Conservation (phyloP, 2,797 vertebrate genomes). For the Tadarida brasiliensis region DNA sequence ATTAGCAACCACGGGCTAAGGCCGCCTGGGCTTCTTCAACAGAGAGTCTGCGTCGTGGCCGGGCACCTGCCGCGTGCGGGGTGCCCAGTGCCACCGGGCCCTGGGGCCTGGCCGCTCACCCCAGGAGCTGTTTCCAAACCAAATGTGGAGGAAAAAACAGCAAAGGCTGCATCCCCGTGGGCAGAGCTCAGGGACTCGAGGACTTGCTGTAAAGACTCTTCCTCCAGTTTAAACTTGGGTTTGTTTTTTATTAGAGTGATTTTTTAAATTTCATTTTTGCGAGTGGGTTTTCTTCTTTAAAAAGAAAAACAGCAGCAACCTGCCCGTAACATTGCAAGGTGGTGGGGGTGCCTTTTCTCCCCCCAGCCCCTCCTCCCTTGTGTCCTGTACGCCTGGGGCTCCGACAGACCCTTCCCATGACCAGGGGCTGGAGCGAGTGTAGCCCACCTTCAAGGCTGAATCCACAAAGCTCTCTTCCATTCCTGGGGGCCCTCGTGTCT, state of each 20-base stretch:
- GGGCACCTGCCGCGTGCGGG: constrained; percentile 60
- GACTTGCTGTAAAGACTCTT: constrained; percentile 50
- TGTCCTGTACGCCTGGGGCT: constrained; percentile 81
- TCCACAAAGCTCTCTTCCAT: constrained; percentile 87
- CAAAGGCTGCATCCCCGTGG: rapidly evolving
- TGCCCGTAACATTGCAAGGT: constrained; percentile 84
- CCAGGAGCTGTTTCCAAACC: neutral
- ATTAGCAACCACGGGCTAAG: constrained; percentile 39
- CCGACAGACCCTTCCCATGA: constrained; percentile 84
- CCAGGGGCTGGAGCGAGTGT: constrained; percentile 85
- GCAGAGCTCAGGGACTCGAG: neutral
- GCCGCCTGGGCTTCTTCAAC: constrained; percentile 45
- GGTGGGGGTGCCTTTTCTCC: constrained; percentile 69
- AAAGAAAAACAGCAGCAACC: constrained; percentile 82
- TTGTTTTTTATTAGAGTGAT: neutral
- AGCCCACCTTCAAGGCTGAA: constrained; percentile 86
- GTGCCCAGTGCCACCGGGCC: neutral
- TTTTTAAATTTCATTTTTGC: neutral
- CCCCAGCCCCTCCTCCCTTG: constrained; percentile 53
- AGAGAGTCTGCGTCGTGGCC: neutral
- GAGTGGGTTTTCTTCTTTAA: neutral
- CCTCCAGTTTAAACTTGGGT: constrained; percentile 78
- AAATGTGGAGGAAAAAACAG: neutral
- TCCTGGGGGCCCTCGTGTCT: constrained; percentile 86
- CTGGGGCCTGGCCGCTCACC: neutral